Conservation (phyloP, 2,113 vertebrate species). For the Hiodon alosoides region DNA sequence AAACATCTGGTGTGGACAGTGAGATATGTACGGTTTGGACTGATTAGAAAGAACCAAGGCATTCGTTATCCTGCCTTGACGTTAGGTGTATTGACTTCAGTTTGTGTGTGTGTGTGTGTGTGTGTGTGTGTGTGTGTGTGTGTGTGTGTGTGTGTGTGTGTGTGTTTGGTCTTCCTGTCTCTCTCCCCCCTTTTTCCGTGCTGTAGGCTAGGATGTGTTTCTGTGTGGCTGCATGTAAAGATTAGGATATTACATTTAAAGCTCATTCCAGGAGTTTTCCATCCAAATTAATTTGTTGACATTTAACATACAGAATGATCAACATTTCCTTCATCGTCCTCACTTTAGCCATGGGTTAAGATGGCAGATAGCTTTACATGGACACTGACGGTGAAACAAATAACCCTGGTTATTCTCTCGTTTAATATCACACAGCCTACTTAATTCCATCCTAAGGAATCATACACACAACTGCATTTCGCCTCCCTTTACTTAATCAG, state of each 20-base stretch:
- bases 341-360: too few species aligned
- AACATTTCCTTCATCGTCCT: neutral
- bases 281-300: neutral
- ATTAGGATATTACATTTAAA: neutral
- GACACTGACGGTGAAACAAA: too few species aligned
- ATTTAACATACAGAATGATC: neutral
- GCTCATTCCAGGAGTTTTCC: neutral
- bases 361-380: too few species aligned
- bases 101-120: conserved; percentile 3
- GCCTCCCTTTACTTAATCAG: too few species aligned
- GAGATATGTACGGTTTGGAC: conserved; percentile 35
- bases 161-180: neutral
- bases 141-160: neutral
- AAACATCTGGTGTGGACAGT: conserved; percentile 45
- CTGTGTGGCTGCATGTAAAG: neutral
- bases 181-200: neutral
- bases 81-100: conserved; percentile 21
- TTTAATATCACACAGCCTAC: too few species aligned
- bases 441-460: too few species aligned
- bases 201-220: too few species aligned
- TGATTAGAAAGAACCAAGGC: conserved; percentile 33
- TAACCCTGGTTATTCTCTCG: too few species aligned
- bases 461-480: too few species aligned
- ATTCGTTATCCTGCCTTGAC: conserved; percentile 40
- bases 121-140: neutral